Evolutionary conservation across 2,888 invertebrate species (phyloP).

Genomic region (Caenorhabditis sp.): DNA sequence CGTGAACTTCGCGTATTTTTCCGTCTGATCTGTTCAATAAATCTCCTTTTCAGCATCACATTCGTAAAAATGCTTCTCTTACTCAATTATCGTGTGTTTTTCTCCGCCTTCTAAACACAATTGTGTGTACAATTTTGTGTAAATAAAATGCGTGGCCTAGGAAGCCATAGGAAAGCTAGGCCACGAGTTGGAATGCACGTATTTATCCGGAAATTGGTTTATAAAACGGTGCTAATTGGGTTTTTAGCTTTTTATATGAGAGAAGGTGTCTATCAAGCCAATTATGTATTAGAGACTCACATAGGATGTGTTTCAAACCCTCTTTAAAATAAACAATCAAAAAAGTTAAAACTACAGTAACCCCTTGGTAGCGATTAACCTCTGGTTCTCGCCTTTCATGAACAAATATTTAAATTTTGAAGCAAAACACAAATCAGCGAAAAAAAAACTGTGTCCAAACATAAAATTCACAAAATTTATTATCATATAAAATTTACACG

Average conservation of each 20-base stretch:
- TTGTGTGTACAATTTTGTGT: slow-evolving; percentile 7
- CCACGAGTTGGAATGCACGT: not conserved
- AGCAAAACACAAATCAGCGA: too few species aligned
- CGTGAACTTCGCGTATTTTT: slow-evolving; percentile 36
- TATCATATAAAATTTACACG: not conserved
- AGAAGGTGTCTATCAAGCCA: too few species aligned
- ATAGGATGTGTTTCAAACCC: too few species aligned
- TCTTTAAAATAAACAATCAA: too few species aligned
- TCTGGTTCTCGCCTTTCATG: too few species aligned
- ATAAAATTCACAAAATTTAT: not conserved
- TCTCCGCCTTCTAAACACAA: slow-evolving; percentile 1
- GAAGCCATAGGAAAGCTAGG: not conserved
- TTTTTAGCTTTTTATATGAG: too few species aligned
- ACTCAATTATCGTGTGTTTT: not conserved
- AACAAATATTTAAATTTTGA: too few species aligned
- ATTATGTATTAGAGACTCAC: too few species aligned
- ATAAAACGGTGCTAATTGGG: too few species aligned
- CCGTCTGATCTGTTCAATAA: slow-evolving; percentile 37
- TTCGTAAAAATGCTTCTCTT: slow-evolving; percentile 3
- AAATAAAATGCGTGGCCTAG: slow-evolving; percentile 3
- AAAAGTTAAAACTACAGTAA: too few species aligned
- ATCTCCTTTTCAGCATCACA: slow-evolving; percentile 43
- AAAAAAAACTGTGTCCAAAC: too few species aligned
- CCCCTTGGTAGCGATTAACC: too few species aligned
- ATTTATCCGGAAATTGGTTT: not conserved